phyloP scores from a whole-genome alignment of 2,888 invertebrate genomes.

The Merodon equestris region DNA sequence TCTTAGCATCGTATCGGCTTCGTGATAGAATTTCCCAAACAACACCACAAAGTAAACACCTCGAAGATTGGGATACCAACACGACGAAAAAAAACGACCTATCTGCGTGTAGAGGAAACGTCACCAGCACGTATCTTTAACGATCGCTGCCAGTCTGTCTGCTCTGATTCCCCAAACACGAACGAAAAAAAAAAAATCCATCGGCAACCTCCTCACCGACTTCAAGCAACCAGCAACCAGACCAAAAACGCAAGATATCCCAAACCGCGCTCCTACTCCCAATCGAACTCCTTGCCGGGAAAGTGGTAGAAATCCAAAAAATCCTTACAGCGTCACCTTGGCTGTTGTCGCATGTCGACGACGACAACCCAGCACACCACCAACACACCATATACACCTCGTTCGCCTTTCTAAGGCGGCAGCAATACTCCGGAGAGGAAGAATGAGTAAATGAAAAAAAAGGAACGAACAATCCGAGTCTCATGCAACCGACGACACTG shows the following conservation, averaged over 20 bases:
- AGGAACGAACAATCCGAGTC: constrained; percentile 11
- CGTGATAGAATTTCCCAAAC: constrained; percentile 8
- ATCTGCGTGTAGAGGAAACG: constrained; percentile 53
- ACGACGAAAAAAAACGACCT: constrained; percentile 16
- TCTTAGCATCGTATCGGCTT: background rate
- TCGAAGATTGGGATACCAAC: constrained; percentile 21
- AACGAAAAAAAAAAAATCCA: constrained; percentile 4
- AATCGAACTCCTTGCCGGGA: background rate
- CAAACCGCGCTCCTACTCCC: background rate
- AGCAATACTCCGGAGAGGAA: constrained; percentile 6
- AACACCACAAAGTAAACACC: constrained; percentile 15
- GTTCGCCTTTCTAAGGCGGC: constrained; percentile 22
- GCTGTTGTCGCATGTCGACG: constrained; percentile 54
- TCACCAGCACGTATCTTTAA: constrained; percentile 48
- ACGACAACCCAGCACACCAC: constrained; percentile 8
- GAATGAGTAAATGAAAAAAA: too few species aligned
- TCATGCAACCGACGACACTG: constrained; percentile 37
- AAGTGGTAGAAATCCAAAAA: constrained; percentile 35
- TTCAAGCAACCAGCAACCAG: constrained; percentile 48
- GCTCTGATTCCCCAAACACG: constrained; percentile 51
- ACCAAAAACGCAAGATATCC: constrained; percentile 57
- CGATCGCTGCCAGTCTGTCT: constrained; percentile 68
- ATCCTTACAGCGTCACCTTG: constrained; percentile 63
- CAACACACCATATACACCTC: constrained; percentile 12
- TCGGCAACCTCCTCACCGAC: constrained; percentile 36